Evolutionary conservation across 2,888 invertebrate species (phyloP).

Genomic region (Eupeodes luniger): DNA sequence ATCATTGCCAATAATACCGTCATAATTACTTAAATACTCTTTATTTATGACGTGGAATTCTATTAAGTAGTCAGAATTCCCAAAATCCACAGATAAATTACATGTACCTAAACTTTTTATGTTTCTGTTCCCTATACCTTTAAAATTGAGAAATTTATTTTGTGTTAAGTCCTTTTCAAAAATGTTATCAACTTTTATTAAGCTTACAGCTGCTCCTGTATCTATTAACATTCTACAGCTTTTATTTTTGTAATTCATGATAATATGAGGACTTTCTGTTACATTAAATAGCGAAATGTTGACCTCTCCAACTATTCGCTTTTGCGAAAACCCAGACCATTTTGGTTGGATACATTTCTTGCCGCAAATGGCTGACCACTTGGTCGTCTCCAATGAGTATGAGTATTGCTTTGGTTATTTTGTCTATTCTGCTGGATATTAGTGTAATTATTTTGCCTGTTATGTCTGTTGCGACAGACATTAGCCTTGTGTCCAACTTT

Average conservation of each 20-base stretch:
- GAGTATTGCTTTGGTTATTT: not conserved
- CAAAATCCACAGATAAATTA: not conserved
- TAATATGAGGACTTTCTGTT: not conserved
- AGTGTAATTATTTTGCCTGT: not conserved
- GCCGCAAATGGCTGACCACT: not conserved
- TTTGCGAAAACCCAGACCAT: not conserved
- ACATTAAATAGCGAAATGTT: not conserved
- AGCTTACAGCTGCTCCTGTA: no score
- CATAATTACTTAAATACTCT: not conserved
- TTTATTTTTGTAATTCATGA: constrained; percentile 2
- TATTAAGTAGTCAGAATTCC: not conserved
- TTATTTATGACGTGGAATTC: not conserved
- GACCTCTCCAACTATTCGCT: not conserved
- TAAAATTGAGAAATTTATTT: not conserved
- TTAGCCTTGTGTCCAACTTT: not conserved
- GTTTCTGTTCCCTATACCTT: not conserved
- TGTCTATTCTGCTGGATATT: not conserved
- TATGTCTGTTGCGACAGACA: not conserved
- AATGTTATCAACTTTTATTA: no score
- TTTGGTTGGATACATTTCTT: not conserved
- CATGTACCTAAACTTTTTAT: constrained; percentile 1
- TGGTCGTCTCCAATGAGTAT: not conserved
- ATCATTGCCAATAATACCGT: not conserved
- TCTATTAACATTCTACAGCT: not conserved
- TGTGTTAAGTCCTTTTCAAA: not conserved